A percentile compares a stretch with the other conserved stretches of the same genome.
These are phyloP conservation scores for Zonitis immaculata DNA, from an alignment of 2,888 invertebrate genomes.

Conservation along the genomic window DNA sequence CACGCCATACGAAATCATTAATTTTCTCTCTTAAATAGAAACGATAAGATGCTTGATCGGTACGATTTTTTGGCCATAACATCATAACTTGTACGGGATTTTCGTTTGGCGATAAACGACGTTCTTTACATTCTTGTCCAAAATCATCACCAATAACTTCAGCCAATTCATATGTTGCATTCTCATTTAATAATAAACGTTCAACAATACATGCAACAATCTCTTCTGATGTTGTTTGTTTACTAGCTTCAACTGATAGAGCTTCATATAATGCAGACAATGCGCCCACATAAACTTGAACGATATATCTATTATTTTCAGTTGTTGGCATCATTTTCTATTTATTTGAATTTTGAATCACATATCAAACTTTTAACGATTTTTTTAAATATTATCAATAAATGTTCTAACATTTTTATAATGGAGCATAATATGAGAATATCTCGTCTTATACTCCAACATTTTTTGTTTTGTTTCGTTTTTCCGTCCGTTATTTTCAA, in stretches of 20 bases:
- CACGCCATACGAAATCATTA: constrained; percentile 79
- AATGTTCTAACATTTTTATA: not conserved
- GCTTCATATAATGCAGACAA: constrained; percentile 85
- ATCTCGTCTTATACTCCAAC: constrained; percentile 5
- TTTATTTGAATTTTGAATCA: not conserved
- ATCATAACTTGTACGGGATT: constrained; percentile 80
- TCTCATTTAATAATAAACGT: constrained; percentile 58
- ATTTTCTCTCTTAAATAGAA: constrained; percentile 87
- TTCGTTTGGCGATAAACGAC: constrained; percentile 75
- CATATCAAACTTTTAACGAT: not conserved
- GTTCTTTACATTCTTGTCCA: constrained; percentile 88
- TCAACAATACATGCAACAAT: constrained; percentile 86
- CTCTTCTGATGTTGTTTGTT: constrained; percentile 87
- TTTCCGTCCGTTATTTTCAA: not conserved
- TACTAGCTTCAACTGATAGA: constrained; percentile 84
- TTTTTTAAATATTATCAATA: not conserved
- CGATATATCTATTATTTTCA: constrained; percentile 66
- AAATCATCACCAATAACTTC: constrained; percentile 83
- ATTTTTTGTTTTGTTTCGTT: not conserved
- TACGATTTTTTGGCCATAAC: constrained; percentile 67
- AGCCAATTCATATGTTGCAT: constrained; percentile 73
- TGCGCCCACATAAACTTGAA: constrained; percentile 85
- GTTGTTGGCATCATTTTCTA: constrained; percentile 54
- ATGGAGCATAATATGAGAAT: not conserved
- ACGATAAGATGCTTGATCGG: constrained; percentile 58